Evolutionary conservation across 2,888 invertebrate species (phyloP), one percentile per base, ranked within the genome.

Genomic region (Ophioninae sp.): DNA sequence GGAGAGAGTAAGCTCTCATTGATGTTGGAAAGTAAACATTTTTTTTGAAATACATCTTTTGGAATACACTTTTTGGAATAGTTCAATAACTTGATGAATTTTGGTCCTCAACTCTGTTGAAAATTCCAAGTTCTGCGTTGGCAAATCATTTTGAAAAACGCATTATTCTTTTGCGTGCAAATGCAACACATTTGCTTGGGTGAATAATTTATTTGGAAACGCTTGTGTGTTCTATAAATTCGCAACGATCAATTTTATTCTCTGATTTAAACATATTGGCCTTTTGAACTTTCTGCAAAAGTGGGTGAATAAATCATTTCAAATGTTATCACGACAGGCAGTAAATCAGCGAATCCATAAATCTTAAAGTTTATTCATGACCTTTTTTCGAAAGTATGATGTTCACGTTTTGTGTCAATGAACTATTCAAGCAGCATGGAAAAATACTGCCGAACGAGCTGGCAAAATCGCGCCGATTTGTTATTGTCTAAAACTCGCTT

Each of bases 1-100:
- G 63, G 44, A 22, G 64, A 71, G 10, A 63, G 63, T 64, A 37
- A 20, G 56, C 20, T 56, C 65, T 72, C 72, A 72, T 79, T 79
- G 37, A 72, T 58, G 61, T 72, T 72, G 65, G 59, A 44, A 65
- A 23, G 63, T 0, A 10, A n/a, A 13, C 59, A 22, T 22, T 59
- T 22, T 20, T 56, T 23, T 58, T 17, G 6, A 64, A 37, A 30
- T n/a, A n/a, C n/a, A n/a, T n/a, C n/a, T n/a, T n/a, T n/a, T n/a
- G n/a, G n/a, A n/a, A n/a, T n/a, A n/a, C n/a, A 17, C 20, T 17
- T n/a, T 58, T n/a, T 22, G 20, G 41, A 7, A 17, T 30, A 9
- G 65, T 72, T 61, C 13, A 39, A 71, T 56, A 41, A 71, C 58
- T 56, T n/a, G 37, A 56, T 39, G 22, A 9, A 7, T 22, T 37